Conservation (phyloP, 2,113 vertebrate species). For the Dissostichus mawsoni region DNA sequence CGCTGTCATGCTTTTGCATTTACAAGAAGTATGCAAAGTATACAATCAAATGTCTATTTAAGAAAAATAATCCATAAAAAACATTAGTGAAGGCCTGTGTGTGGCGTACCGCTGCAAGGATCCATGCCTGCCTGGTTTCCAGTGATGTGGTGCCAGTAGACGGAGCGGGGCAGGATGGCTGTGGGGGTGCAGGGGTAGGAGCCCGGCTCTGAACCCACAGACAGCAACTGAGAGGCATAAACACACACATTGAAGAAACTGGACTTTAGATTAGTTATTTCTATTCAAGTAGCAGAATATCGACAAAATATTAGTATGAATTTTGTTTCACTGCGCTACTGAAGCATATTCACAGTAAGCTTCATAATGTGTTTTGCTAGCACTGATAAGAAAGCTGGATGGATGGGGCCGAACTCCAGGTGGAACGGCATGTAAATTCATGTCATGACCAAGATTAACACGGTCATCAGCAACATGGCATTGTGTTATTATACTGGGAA, state of each 20-base stretch:
- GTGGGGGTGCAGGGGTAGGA: slow-evolving; percentile 94
- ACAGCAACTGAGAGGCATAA: slow-evolving; percentile 83
- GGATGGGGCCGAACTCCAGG: no score
- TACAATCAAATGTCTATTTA: background rate
- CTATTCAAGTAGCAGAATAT: background rate
- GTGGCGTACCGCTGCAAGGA: slow-evolving; percentile 86
- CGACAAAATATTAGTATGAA: background rate
- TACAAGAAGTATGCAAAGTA: background rate
- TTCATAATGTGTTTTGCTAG: no score
- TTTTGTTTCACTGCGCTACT: no score
- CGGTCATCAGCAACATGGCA: no score
- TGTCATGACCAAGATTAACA: no score
- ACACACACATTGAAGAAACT: slow-evolving; percentile 4
- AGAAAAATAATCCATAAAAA: background rate
- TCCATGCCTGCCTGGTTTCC: slow-evolving; percentile 89
- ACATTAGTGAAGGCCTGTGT: slow-evolving; percentile 19
- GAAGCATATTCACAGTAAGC: no score
- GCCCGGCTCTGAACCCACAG: slow-evolving; percentile 88
- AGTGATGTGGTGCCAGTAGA: slow-evolving; percentile 98
- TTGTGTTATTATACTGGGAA: no score
- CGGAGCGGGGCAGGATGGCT: slow-evolving; percentile 93
- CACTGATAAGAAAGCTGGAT: no score
- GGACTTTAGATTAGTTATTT: background rate
- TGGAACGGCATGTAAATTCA: no score
- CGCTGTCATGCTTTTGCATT: background rate